Conservation (phyloP, 2,113 vertebrate genomes). For the Thamnaconus septentrionalis region DNA sequence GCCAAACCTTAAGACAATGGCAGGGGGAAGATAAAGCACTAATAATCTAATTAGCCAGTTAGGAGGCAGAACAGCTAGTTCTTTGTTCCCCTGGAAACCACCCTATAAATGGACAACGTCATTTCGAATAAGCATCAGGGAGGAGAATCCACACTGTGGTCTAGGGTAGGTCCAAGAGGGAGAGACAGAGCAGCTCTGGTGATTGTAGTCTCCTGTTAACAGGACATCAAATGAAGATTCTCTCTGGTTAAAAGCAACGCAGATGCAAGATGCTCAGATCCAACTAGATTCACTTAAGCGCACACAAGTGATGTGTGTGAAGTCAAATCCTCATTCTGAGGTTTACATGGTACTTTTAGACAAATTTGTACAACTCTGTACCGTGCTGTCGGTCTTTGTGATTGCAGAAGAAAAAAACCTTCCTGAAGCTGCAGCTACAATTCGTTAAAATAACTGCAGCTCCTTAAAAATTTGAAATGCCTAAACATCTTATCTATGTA, state of each 20-base stretch:
- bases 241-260: constrained; percentile 50
- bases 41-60: constrained; percentile 25
- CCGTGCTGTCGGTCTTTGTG: constrained; percentile 3
- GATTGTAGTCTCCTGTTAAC: constrained; percentile 56
- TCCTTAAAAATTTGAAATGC: constrained; percentile 7
- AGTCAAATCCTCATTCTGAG: too few species aligned
- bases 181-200: constrained; percentile 69
- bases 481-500: too few species aligned
- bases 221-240: constrained; percentile 58
- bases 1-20: background rate
- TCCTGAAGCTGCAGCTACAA: constrained; percentile 7
- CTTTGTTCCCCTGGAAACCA: constrained; percentile 28
- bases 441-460: constrained; percentile 6
- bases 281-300: constrained; percentile 3
- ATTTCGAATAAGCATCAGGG: constrained; percentile 42
- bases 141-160: constrained; percentile 53
- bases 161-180: constrained; percentile 73
- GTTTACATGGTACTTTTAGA: too few species aligned
- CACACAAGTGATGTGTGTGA: too few species aligned
- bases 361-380: background rate
- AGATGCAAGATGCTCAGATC: constrained; percentile 31
- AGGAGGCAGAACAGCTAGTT: constrained; percentile 27
- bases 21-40: background rate
- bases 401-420: constrained; percentile 6
- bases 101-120: constrained; percentile 36